phyloP scores from a whole-genome alignment of 2,888 invertebrate genomes.

The Dendrolimus houi region DNA sequence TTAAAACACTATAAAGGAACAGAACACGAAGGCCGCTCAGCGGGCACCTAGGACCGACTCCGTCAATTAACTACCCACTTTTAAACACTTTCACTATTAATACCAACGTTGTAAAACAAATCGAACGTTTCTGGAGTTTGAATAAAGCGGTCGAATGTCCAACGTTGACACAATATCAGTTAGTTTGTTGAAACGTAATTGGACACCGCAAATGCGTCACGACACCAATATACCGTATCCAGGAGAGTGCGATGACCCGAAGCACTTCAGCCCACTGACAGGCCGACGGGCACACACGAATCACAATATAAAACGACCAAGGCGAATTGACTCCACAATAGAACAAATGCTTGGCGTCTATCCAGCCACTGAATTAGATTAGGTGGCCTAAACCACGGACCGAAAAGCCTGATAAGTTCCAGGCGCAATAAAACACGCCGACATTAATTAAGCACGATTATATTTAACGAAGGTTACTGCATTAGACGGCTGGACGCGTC shows the following conservation, averaged over 20 bases:
- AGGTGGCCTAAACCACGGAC: constrained; percentile 33
- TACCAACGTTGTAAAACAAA: constrained; percentile 9
- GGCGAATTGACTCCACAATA: constrained; percentile 52
- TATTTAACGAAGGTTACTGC: background rate
- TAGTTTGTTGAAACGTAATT: constrained; percentile 23
- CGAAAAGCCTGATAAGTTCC: constrained; percentile 3
- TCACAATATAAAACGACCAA: constrained; percentile 53
- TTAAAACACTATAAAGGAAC: constrained; percentile 15
- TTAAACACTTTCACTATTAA: constrained; percentile 6
- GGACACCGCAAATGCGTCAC: constrained; percentile 37
- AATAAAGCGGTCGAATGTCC: constrained; percentile 21
- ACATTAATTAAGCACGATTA: background rate
- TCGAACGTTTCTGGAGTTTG: constrained; percentile 1
- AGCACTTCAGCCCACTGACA: constrained; percentile 28
- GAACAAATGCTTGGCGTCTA: constrained; percentile 64
- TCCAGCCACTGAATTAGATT: constrained; percentile 66
- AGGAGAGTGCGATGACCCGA: constrained; percentile 52
- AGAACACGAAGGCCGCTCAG: constrained; percentile 17
- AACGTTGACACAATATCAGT: constrained; percentile 18
- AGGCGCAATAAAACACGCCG: background rate
- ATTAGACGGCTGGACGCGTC: background rate
- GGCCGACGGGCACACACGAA: constrained; percentile 35
- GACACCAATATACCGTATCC: constrained; percentile 39
- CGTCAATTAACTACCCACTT: background rate
- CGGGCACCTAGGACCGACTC: background rate